Evolutionary conservation across 2,113 vertebrate genomes (phyloP).

Genomic region (Platycercus adscitus): DNA sequence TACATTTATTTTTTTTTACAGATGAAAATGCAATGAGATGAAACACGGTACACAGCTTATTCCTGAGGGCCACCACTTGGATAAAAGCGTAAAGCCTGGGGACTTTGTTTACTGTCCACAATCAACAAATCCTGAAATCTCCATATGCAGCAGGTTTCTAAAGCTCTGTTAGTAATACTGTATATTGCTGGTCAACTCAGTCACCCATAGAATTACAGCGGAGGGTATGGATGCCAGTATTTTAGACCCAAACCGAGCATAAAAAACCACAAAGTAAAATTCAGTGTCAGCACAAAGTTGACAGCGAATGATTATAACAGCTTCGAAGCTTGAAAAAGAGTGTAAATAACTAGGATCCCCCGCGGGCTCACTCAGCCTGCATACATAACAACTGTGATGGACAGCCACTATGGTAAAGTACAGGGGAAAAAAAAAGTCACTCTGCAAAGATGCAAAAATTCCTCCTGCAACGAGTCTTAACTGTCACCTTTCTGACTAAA

Average conservation of each 20-base stretch:
- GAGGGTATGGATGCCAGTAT: slow-evolving; percentile 77
- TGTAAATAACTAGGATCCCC: slow-evolving; percentile 89
- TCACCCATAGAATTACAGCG: slow-evolving; percentile 79
- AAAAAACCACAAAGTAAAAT: slow-evolving; percentile 87
- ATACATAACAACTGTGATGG: slow-evolving; percentile 86
- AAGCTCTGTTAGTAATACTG: slow-evolving; percentile 70
- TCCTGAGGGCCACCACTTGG: slow-evolving; percentile 68
- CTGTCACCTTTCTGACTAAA: slow-evolving; percentile 84
- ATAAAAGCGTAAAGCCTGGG: slow-evolving; percentile 71
- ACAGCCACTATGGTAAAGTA: slow-evolving; percentile 80
- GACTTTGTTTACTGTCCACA: slow-evolving; percentile 76
- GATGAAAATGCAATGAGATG: slow-evolving; percentile 65
- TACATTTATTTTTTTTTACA: slow-evolving; percentile 64
- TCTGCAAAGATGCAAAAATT: slow-evolving; percentile 80
- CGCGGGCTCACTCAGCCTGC: slow-evolving; percentile 83
- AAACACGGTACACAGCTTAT: slow-evolving; percentile 36
- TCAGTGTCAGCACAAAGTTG: slow-evolving; percentile 89
- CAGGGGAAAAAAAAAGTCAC: slow-evolving; percentile 61
- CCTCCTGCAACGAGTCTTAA: slow-evolving; percentile 77
- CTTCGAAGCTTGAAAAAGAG: slow-evolving; percentile 87
- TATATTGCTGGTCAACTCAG: slow-evolving; percentile 75
- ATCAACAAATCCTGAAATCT: slow-evolving; percentile 76
- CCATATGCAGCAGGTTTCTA: slow-evolving; percentile 74
- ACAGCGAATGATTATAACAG: slow-evolving; percentile 90
- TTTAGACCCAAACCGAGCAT: slow-evolving; percentile 82